A percentile compares a stretch with the other conserved stretches of the same genome.
phyloP scores from a whole-genome alignment of 2,797 vertebrate genomes.

The Neosilurus hyrtlii region DNA sequence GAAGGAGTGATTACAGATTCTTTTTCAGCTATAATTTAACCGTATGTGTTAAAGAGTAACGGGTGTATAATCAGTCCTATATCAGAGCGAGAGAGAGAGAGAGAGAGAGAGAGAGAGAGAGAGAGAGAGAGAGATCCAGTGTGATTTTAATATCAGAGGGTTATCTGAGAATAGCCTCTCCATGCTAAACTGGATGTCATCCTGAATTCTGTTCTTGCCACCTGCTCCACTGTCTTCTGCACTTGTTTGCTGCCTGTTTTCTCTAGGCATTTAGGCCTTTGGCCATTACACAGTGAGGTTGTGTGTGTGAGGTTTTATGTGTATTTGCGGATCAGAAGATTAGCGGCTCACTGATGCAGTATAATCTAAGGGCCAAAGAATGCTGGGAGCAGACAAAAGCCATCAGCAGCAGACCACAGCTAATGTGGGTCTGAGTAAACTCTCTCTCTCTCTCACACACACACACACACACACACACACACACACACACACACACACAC shows the following conservation, averaged over 20 bases:
- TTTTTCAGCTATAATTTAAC: neutral
- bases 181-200: slow-evolving; percentile 10
- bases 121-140: neutral
- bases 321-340: slow-evolving; percentile 32
- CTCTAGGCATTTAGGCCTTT: slow-evolving; percentile 14
- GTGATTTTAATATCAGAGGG: neutral
- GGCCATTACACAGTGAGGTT: slow-evolving; percentile 6
- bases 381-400: slow-evolving; percentile 65
- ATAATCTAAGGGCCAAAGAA: slow-evolving; percentile 36
- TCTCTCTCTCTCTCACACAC: neutral
- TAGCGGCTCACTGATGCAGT: slow-evolving; percentile 33
- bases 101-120: no score
- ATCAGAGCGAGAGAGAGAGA: no score
- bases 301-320: slow-evolving; percentile 17
- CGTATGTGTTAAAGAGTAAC: neutral
- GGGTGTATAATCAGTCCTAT: neutral
- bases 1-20: neutral
- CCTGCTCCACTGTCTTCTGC: slow-evolving; percentile 35
- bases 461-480: slow-evolving; percentile 21
- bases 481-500: slow-evolving; percentile 17
- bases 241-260: slow-evolving; percentile 27
- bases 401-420: slow-evolving; percentile 71
- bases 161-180: slow-evolving; percentile 3
- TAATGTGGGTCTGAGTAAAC: slow-evolving; percentile 72
- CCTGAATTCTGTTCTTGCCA: slow-evolving; percentile 23